A percentile compares a stretch with the other conserved stretches of the same genome.
Evolutionary conservation across 2,888 invertebrate species (phyloP).

Genomic region (Sinopyrophorus schimmeli): DNA sequence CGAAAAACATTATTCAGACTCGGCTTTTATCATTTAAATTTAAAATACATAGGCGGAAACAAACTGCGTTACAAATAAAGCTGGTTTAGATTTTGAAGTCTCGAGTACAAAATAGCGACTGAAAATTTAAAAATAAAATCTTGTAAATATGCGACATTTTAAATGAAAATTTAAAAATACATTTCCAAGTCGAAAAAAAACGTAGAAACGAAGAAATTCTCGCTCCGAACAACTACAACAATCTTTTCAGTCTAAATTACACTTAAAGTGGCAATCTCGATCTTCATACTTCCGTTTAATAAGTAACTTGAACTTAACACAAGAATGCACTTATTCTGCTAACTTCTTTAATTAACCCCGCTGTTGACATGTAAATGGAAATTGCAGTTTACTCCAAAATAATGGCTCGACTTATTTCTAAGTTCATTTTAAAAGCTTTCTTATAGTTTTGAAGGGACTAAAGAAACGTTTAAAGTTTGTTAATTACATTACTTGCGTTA

Average conservation of each 20-base stretch:
- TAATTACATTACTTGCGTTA: constrained; percentile 17
- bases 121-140: constrained; percentile 22
- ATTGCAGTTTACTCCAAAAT: constrained; percentile 32
- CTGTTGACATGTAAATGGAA: constrained; percentile 34
- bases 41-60: constrained; percentile 25
- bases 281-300: constrained; percentile 27
- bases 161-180: constrained; percentile 17
- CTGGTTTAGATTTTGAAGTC: constrained; percentile 22
- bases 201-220: constrained; percentile 9
- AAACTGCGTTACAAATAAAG: constrained; percentile 25
- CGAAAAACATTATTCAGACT: constrained; percentile 29
- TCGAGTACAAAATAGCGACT: constrained; percentile 11
- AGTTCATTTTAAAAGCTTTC: constrained; percentile 25
- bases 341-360: constrained; percentile 32
- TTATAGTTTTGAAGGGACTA: constrained; percentile 23
- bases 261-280: constrained; percentile 28
- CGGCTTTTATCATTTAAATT: constrained; percentile 28
- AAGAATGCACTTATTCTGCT: constrained; percentile 34
- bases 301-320: constrained; percentile 31
- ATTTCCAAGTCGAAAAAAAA: constrained; percentile 8
- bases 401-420: constrained; percentile 28
- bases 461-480: constrained; percentile 26
- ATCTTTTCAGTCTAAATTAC: constrained; percentile 27
- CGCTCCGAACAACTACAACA: constrained; percentile 19
- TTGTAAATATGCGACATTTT: constrained; percentile 22